A percentile compares a stretch with the other conserved stretches of the same genome.
phyloP scores from a whole-genome alignment of 2,113 vertebrate genomes.

The Eurystomus gularis region DNA sequence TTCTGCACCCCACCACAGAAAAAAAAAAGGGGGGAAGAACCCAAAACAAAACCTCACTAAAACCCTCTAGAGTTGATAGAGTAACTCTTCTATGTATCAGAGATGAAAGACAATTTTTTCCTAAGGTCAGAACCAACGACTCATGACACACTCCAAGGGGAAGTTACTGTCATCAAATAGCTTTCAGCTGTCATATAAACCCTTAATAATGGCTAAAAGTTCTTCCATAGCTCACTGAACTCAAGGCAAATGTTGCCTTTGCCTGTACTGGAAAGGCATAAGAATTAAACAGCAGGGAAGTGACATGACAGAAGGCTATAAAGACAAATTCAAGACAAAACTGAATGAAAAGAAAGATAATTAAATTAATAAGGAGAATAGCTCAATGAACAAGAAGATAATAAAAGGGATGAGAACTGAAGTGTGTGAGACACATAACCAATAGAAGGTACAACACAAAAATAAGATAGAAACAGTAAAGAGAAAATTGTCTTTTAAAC shows the following conservation, averaged over 20 bases:
- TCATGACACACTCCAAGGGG: background rate
- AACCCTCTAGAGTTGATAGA: background rate
- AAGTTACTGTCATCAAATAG: background rate
- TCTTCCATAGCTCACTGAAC: background rate
- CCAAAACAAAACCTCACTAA: background rate
- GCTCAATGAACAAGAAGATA: slow-evolving; percentile 13
- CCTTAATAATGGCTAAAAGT: background rate
- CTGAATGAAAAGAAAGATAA: slow-evolving; percentile 20
- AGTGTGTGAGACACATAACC: background rate
- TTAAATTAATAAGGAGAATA: slow-evolving; percentile 45
- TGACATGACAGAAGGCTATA: background rate
- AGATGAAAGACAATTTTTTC: background rate
- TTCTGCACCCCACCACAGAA: background rate
- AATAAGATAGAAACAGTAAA: background rate
- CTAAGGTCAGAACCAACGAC: background rate
- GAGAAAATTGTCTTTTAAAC: background rate
- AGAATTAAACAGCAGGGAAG: background rate
- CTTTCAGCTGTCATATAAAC: background rate
- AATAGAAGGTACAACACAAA: background rate
- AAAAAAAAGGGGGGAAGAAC: background rate
- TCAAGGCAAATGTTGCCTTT: background rate
- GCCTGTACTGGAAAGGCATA: background rate
- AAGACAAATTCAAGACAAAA: slow-evolving; percentile 3
- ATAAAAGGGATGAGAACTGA: slow-evolving; percentile 9
- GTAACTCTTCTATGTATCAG: background rate